A percentile compares a stretch with the other conserved stretches of the same genome.
These are phyloP conservation scores for Zoanthus solanderi DNA, from an alignment of 92 coral and sea anemone species.

Conservation along the genomic window DNA sequence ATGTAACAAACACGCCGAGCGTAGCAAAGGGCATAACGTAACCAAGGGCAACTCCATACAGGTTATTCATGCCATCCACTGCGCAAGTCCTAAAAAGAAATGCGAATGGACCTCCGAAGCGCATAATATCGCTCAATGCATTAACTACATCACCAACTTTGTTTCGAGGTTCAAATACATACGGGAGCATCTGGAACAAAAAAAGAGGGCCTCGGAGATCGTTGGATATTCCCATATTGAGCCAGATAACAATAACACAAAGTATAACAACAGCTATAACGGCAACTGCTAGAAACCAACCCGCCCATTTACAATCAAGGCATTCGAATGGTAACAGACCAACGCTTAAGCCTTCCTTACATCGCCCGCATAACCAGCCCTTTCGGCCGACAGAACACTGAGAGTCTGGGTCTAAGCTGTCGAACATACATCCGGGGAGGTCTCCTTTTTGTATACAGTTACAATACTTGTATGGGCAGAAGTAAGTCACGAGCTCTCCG, in stretches of 20 bases:
- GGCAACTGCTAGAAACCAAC: conserved; percentile 73
- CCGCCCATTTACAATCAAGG: conserved; percentile 53
- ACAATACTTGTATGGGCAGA: conserved; percentile 89
- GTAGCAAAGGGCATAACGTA: conserved; percentile 82
- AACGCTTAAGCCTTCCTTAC: conserved; percentile 75
- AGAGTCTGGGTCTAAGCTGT: conserved; percentile 62
- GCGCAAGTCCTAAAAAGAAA: conserved; percentile 77
- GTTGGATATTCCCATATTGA: conserved; percentile 93
- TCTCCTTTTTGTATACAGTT: conserved; percentile 55
- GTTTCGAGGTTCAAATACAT: conserved; percentile 73
- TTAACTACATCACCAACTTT: conserved; percentile 63
- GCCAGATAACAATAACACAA: conserved; percentile 74
- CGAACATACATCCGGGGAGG: conserved; percentile 80
- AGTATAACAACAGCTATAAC: conserved; percentile 63
- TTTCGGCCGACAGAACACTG: conserved; percentile 79
- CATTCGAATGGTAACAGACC: conserved; percentile 76
- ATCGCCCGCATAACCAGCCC: conserved; percentile 86
- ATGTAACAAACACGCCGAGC: conserved; percentile 72
- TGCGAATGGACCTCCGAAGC: conserved; percentile 86
- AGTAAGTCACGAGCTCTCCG: conserved; percentile 78
- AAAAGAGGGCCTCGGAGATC: conserved; percentile 96
- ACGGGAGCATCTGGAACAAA: conserved; percentile 96
- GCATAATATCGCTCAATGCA: conserved; percentile 63
- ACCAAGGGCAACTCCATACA: conserved; percentile 72
- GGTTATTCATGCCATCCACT: conserved; percentile 76